Evolutionary conservation across 2,797 vertebrate genomes (phyloP).

Genomic region (Darevskia mixta): DNA sequence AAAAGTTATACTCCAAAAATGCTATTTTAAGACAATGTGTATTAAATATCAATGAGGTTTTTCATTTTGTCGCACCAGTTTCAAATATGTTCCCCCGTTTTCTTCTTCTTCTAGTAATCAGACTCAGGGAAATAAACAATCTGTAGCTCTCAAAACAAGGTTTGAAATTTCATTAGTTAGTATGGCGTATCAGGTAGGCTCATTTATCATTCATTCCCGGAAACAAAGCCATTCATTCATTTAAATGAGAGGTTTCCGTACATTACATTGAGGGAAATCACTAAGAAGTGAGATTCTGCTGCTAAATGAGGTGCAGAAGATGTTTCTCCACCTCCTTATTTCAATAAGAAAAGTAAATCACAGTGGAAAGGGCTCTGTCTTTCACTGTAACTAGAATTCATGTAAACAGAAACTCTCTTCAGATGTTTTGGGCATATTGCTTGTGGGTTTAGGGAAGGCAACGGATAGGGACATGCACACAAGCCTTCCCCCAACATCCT

Average conservation of each 20-base stretch:
- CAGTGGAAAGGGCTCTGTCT: background rate
- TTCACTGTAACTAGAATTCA: conserved; percentile 35
- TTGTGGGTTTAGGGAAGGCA: too few relatives aligned
- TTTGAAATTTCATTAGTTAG: conserved; percentile 65
- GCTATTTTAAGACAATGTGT: conserved; percentile 71
- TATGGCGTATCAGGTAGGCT: conserved; percentile 53
- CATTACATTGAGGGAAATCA: conserved; percentile 50
- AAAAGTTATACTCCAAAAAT: conserved; percentile 52
- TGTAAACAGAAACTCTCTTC: background rate
- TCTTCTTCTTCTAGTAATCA: conserved; percentile 63
- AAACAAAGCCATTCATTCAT: conserved; percentile 40
- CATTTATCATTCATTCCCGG: conserved; percentile 65
- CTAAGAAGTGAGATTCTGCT: conserved; percentile 29
- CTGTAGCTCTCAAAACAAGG: conserved; percentile 51
- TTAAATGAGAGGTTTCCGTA: conserved; percentile 38
- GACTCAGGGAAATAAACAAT: conserved; percentile 67
- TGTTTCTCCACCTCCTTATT: conserved; percentile 37
- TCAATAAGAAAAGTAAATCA: conserved; percentile 23
- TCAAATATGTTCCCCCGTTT: conserved; percentile 12
- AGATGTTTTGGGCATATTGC: too few relatives aligned
- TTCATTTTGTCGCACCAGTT: conserved; percentile 62
- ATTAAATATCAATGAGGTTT: conserved; percentile 75
- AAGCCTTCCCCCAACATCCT: too few relatives aligned
- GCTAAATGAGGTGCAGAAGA: conserved; percentile 31
- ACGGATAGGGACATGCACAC: too few relatives aligned